Conservation (phyloP, 2,888 invertebrate species). For the Hermaeophaga mercurialis region DNA sequence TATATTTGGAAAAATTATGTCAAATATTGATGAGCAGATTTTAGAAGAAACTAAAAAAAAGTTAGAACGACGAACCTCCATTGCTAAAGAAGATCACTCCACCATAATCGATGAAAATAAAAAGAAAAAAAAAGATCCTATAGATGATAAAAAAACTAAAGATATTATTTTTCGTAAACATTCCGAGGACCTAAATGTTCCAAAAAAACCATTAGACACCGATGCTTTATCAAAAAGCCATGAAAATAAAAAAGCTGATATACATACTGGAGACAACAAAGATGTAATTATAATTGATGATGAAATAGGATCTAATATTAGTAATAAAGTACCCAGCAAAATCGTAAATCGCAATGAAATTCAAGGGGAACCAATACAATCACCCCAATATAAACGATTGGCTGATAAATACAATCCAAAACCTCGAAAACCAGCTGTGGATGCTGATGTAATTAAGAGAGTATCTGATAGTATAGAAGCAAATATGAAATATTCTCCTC, state of each 20-base stretch:
- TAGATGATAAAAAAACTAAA: not conserved
- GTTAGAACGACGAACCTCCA: conserved; percentile 29
- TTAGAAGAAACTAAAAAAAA: conserved; percentile 40
- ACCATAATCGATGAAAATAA: too few species aligned
- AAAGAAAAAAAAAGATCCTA: conserved; percentile 6
- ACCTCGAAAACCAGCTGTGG: conserved; percentile 47
- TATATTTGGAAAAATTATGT: conserved; percentile 44
- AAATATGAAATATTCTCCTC: conserved; percentile 39
- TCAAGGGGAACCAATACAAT: not conserved
- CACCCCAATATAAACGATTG: conserved; percentile 46
- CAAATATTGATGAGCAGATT: conserved; percentile 44
- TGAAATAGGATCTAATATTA: too few species aligned
- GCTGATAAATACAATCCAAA: conserved; percentile 60
- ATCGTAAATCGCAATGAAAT: conserved; percentile 13
- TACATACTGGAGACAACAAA: too few species aligned
- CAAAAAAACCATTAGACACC: not conserved
- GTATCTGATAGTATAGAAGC: conserved; percentile 46
- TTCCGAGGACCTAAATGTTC: conserved; percentile 12
- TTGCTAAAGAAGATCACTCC: conserved; percentile 19
- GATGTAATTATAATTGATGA: too few species aligned
- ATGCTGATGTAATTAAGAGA: conserved; percentile 48
- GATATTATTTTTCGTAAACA: too few species aligned
- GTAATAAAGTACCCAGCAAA: not conserved
- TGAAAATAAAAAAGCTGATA: not conserved
- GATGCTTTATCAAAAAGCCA: not conserved